A percentile compares a stretch with the other conserved stretches of the same genome.
Conservation (phyloP, 2,113 vertebrate species). For the Psittacula cyanocephala region DNA sequence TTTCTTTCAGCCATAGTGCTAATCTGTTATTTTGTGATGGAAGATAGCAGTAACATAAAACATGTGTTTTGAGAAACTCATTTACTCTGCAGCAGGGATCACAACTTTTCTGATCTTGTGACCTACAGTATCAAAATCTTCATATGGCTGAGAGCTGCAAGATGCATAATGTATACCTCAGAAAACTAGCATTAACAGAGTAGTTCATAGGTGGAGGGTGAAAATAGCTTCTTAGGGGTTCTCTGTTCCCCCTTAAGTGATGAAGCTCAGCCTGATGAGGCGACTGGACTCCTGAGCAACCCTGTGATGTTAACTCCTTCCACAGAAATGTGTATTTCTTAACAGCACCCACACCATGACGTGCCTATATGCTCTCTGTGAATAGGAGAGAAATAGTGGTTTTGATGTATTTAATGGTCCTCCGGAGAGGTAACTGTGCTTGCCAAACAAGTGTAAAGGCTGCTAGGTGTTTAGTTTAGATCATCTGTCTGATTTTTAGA, state of each 20-base stretch:
- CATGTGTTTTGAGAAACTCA: not conserved
- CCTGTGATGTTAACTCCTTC: not conserved
- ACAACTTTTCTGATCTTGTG: not conserved
- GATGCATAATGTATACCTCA: not conserved
- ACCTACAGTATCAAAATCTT: not conserved
- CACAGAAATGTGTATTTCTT: not conserved
- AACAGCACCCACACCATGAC: not conserved
- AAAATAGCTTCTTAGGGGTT: not conserved
- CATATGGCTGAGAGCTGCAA: not conserved
- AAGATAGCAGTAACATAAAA: not conserved
- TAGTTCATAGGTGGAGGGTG: not conserved
- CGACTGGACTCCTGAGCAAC: not conserved
- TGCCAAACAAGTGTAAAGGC: not conserved
- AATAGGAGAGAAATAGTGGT: not conserved
- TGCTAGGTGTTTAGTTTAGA: not conserved
- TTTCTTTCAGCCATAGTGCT: not conserved
- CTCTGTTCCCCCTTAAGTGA: not conserved
- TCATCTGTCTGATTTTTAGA: not conserved
- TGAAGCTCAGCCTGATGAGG: not conserved
- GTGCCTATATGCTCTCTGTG: not conserved
- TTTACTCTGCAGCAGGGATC: not conserved
- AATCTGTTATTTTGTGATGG: not conserved
- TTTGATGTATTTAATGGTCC: not conserved
- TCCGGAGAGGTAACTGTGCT: not conserved
- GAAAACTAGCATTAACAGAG: not conserved